Base-by-base conservation (phyloP, 2,888 invertebrate species). In the Pasiphila rectangulata region DNA sequence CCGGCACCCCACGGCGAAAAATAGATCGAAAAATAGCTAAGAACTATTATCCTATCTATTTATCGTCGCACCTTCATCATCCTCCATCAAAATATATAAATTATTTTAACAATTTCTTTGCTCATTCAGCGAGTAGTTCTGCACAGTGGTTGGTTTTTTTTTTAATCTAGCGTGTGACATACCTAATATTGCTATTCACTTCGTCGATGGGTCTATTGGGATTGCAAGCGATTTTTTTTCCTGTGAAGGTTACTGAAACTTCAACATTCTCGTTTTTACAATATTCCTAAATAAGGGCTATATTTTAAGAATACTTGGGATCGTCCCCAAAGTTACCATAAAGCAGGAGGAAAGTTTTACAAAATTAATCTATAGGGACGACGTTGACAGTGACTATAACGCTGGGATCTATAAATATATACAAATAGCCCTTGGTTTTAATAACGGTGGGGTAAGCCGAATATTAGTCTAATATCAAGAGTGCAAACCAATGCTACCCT, bases 391-490 rank as follows among this genome's bases (percentile, higher is more conserved):
- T 67, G 70, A 59, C 71, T 69, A 68, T 72, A 72, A 70, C 69
- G 64, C 63, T 64, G 70, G 67, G 64, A 63, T 67, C 79, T 79
- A 79, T 84, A 85, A 83, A 85, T 84, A 83, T 77, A 78, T 83
- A 86, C 84, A 85, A 87, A 87, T 83, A 78, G 84, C 79, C 77
- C 75, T 79, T 75, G 79, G 83, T 87, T 86, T 86, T 86, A 87
- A 86, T 86, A 87, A 83, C 73, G 75, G 69, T 75, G 75, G 86
- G 88, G 85, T 81, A 77, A 73, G 78, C 72, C 77, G 84, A 80
- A 85, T 87, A 87, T 87, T 86, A 85, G 83, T 62, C 77, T 77
- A 84, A 87, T 87, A 87, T 82, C 75, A 75, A 69, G 79, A 88
- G 87, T 87, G 87, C 86, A 85, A 86, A 86, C 84, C 82, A 69